These are phyloP conservation scores for Dolichotis patagonum DNA, from an alignment of 2,113 vertebrate genomes.

Conservation along the genomic window DNA sequence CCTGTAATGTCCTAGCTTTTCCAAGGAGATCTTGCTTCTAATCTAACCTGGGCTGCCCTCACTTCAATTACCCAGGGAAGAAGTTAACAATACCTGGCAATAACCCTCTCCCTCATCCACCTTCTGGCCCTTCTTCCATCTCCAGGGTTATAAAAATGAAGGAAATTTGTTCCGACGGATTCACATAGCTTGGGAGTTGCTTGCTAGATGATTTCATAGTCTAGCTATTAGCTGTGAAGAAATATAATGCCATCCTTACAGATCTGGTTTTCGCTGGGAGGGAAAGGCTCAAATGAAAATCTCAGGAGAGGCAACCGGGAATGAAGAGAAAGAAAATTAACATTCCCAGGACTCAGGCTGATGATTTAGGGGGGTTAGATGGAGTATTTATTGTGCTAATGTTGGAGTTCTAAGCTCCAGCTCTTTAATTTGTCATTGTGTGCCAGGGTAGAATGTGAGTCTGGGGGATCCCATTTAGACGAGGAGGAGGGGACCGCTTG, in stretches of 20 bases:
- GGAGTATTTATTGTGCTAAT: slow-evolving; percentile 14
- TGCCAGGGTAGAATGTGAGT: slow-evolving; percentile 7
- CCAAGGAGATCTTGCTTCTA: slow-evolving; percentile 64
- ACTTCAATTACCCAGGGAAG: slow-evolving; percentile 80
- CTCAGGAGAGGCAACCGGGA: slow-evolving; percentile 69
- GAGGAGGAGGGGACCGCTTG: slow-evolving; percentile 12
- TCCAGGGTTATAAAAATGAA: slow-evolving; percentile 89
- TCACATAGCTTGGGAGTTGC: slow-evolving; percentile 73
- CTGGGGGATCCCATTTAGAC: neutral
- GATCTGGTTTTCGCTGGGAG: slow-evolving; percentile 83
- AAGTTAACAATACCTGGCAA: slow-evolving; percentile 72
- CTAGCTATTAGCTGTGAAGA: slow-evolving; percentile 89
- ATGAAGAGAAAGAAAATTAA: slow-evolving; percentile 56
- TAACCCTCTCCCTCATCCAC: slow-evolving; percentile 59
- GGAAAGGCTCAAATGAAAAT: slow-evolving; percentile 69
- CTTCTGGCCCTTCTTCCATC: slow-evolving; percentile 78
- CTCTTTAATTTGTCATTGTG: neutral
- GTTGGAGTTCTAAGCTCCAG: neutral
- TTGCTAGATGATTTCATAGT: slow-evolving; percentile 90
- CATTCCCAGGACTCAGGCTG: neutral
- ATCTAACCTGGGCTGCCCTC: slow-evolving; percentile 63
- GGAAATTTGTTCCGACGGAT: slow-evolving; percentile 85
- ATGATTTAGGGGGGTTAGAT: slow-evolving; percentile 54
- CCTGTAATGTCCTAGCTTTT: slow-evolving; percentile 67
- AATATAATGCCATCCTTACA: slow-evolving; percentile 84